Base-by-base conservation (phyloP, 1,140 invertebrate species). In the Hyposmocoma kahamanoa region DNA sequence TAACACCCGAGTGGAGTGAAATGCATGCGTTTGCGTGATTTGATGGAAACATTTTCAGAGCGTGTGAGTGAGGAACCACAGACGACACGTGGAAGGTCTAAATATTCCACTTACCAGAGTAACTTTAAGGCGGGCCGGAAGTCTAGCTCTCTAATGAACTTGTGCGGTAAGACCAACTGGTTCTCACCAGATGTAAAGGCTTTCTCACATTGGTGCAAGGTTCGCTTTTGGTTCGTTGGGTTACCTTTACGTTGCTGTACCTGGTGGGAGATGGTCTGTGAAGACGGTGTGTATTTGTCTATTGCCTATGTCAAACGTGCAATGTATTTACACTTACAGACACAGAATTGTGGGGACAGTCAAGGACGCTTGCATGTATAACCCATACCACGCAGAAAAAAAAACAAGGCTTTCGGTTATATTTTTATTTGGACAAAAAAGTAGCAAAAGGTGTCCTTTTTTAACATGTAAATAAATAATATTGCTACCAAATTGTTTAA, bases 101-200 rank as follows among this genome's bases (percentile, higher is more conserved):
- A 93, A 91, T 93, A 92, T 90, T 88, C 91, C 85, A 92, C 90
- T 90, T 92, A 92, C 90, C 91, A 92, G 91, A 92, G 69, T 87
- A 87, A 92, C 91, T 92, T 92, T 92, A 92, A 92, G 87, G 77
- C 83, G 67, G 90, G 93, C 82, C 92, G 93, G 91, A 96, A 96
- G 89, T 95, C 94, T 88, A 95, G 93, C 91, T 96, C 94, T 84
- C 91, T 96, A 90, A 95, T 95, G 93, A 95, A 96, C 92, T 90
- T 96, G 90, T 94, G 93, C 89, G 94, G 94, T 96, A 95, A 96
- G 92, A 90, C 87, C 63, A 62, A 65, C 47, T 72, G 63, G 58
- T n/a, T n/a, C n/a, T 67, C 70, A 73, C 63, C 56, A 47, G 53
- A 64, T 70, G 10, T 9, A 68, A 67, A 56, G 62, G 68, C 72